phyloP scores from a whole-genome alignment of 1,140 invertebrate species.

The Arctopsyche grandis region DNA sequence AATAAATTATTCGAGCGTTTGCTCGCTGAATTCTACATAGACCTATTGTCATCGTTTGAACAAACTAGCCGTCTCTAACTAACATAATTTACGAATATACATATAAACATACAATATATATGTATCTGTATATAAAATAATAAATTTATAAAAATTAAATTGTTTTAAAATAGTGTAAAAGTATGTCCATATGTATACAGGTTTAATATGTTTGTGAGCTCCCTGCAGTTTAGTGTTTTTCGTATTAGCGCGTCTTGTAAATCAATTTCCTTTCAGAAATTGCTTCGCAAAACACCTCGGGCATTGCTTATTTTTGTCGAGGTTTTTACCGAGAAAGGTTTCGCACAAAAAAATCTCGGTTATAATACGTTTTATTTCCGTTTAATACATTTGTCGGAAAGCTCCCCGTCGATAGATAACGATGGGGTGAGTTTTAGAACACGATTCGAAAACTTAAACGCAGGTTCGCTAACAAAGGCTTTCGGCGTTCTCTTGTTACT shows the following conservation, averaged over 20 bases:
- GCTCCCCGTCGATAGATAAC: no score
- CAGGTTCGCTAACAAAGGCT: background rate
- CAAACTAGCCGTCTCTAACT: conserved; percentile 13
- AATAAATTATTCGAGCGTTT: conserved; percentile 37
- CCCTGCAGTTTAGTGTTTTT: background rate
- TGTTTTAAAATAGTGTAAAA: no score
- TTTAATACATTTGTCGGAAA: no score
- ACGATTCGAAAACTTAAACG: no score
- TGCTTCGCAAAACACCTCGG: conserved; percentile 34
- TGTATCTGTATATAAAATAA: background rate
- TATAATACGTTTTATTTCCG: no score
- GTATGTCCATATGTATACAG: background rate
- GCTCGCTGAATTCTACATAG: conserved; percentile 18
- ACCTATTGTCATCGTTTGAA: conserved; percentile 1
- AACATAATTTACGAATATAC: no score
- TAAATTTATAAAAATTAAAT: no score
- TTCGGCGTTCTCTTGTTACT: background rate
- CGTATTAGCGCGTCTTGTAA: conserved; percentile 19
- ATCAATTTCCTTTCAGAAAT: conserved; percentile 39
- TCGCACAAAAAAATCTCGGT: background rate
- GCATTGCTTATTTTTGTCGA: conserved; percentile 31
- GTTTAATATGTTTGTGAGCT: background rate
- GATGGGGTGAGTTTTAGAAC: background rate
- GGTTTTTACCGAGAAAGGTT: background rate
- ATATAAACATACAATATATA: no score